phyloP scores from a whole-genome alignment of 2,888 invertebrate genomes.

The Microplitis deprimator region DNA sequence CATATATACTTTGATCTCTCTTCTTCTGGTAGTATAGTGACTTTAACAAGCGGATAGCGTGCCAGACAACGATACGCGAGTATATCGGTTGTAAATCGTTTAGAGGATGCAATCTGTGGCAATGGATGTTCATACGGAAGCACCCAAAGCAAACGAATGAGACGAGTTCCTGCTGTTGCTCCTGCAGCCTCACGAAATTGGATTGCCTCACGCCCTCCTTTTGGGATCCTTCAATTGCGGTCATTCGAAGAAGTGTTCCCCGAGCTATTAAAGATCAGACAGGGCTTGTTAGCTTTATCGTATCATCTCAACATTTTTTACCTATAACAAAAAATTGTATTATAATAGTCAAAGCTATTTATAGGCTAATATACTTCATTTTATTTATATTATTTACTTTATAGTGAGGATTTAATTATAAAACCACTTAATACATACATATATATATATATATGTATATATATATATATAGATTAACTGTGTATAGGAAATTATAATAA shows the following conservation, averaged over 20 bases:
- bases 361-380: background rate
- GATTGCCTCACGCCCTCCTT: conserved; percentile 27
- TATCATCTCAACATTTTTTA: background rate
- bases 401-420: background rate
- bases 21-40: conserved; percentile 27
- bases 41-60: conserved; percentile 49
- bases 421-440: background rate
- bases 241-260: conserved; percentile 5
- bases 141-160: conserved; percentile 25
- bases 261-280: conserved; percentile 11
- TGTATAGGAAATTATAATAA: background rate
- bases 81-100: conserved; percentile 51
- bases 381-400: background rate
- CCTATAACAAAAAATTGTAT: background rate
- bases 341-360: background rate
- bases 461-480: background rate
- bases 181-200: conserved; percentile 36
- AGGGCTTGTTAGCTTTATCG: conserved; percentile 1
- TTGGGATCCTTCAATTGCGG: conserved; percentile 12
- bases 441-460: too few species aligned
- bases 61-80: conserved; percentile 46
- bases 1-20: background rate
- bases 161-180: conserved; percentile 35
- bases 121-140: conserved; percentile 44
- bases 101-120: conserved; percentile 43